Evolutionary conservation across 1,140 invertebrate genomes (phyloP), one percentile per base, ranked within the genome.

Genomic region (Battus philenor): DNA sequence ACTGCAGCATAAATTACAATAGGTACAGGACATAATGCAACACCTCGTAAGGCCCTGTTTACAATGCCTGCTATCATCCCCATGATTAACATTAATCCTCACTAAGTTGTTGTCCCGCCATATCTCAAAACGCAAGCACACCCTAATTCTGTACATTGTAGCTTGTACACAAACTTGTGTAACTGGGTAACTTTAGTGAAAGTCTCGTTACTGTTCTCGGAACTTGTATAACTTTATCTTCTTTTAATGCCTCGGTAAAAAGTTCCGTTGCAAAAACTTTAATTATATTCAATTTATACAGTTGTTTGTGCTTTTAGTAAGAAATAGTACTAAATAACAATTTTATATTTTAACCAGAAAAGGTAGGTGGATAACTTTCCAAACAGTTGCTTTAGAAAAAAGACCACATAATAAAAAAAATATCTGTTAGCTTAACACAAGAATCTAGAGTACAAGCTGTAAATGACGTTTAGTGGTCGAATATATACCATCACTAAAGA

Each of bases 171-270:
- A 27, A 41, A 41, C 38, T 41, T 27, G 24, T 15, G 11, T 41
- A 41, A 41, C 38, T 38, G 17, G 33, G 22, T 38, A 38, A 38
- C 34, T 38, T 41, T 7, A 41, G 24, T 41, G 18, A 39, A 39
- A 41, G 38, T 41, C 38, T 41, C 38, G 29, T 41, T 41, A 41
- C 24, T 41, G 38, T 29, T 26, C 11, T 39, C 12, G 20, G 18
- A 41, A 41, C 38, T 41, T 41, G 38, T 16, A 29, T 27, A 41
- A 41, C 38, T 41, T 41, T 41, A 41, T 41, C 38, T 41, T 15
- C 13, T 41, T 27, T 39, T 41, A 41, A 41, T 41, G 24, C 24
- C 8, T 2, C 18, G 3, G 4, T 3, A 41, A 27, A 41, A 29
- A 41, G 26, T 26, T 41, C 29, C 15, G 16, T 16, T 41, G 15